phyloP scores from a whole-genome alignment of 2,113 vertebrate species.

The Onychorhynchus coronatus region DNA sequence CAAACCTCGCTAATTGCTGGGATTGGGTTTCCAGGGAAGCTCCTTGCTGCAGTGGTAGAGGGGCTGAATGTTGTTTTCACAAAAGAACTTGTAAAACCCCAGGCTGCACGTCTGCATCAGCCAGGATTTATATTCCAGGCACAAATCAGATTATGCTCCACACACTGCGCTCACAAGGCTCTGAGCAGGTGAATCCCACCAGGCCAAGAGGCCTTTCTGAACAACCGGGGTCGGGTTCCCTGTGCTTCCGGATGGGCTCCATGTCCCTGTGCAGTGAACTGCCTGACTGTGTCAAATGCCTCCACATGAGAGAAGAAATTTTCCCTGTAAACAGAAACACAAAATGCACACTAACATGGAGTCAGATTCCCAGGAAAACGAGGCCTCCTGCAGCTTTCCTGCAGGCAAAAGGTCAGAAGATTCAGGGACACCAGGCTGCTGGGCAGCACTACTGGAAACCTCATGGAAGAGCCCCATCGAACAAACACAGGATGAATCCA shows the following conservation, averaged over 20 bases:
- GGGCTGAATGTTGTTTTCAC: background rate
- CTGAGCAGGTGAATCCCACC: background rate
- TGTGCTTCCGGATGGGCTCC: background rate
- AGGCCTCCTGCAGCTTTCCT: background rate
- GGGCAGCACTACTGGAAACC: background rate
- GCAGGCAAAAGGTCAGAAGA: background rate
- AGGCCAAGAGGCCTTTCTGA: background rate
- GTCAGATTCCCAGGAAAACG: background rate
- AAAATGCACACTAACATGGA: rapidly evolving
- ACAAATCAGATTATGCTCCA: background rate
- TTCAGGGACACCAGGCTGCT: background rate
- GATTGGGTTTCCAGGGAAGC: background rate
- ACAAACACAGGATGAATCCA: rapidly evolving
- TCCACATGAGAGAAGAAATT: rapidly evolving
- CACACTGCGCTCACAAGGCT: background rate
- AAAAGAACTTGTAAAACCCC: background rate
- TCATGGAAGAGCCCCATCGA: rapidly evolving
- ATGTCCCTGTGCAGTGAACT: background rate
- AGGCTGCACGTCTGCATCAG: background rate
- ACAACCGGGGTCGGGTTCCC: rapidly evolving
- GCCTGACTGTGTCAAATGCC: background rate
- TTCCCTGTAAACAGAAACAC: background rate
- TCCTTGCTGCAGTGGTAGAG: background rate
- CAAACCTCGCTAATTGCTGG: background rate
- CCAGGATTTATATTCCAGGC: background rate